Evolutionary conservation across 1,140 invertebrate species (phyloP).

Genomic region (Cheumatopsyche charites): DNA sequence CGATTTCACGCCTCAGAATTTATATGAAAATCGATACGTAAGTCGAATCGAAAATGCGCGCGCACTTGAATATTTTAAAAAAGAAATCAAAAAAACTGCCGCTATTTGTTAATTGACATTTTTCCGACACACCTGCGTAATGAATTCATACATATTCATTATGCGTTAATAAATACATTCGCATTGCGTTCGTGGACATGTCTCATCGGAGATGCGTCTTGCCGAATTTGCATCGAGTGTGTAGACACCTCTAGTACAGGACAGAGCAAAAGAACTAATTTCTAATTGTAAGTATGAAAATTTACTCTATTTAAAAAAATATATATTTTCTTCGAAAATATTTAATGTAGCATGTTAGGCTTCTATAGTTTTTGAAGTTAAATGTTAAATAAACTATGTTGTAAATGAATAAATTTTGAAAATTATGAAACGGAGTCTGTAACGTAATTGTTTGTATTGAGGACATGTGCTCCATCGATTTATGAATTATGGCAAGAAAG

Average conservation of each 20-base stretch:
- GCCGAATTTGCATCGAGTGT: slow-evolving; percentile 2
- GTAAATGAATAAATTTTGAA: no score
- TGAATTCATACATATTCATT: slow-evolving; percentile 16
- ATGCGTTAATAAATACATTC: neutral
- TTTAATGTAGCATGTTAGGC: no score
- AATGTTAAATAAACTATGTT: no score
- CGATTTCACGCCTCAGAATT: neutral
- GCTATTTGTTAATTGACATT: slow-evolving; percentile 22
- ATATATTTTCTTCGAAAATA: no score
- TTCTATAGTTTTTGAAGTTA: no score
- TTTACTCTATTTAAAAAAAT: neutral
- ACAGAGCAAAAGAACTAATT: neutral
- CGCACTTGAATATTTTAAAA: neutral
- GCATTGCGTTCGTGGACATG: neutral
- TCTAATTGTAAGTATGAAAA: neutral
- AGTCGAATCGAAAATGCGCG: neutral
- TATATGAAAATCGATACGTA: neutral
- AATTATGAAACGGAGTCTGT: no score
- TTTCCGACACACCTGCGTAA: slow-evolving; percentile 11
- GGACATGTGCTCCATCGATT: no score
- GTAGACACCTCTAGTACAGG: neutral
- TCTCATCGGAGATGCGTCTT: neutral
- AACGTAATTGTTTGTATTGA: no score
- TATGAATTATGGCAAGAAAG: no score
- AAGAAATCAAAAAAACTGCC: slow-evolving; percentile 8